Evolutionary conservation across 2,113 vertebrate species (phyloP), one percentile per base, ranked within the genome.

Genomic region (Xiphophorus couchianus): DNA sequence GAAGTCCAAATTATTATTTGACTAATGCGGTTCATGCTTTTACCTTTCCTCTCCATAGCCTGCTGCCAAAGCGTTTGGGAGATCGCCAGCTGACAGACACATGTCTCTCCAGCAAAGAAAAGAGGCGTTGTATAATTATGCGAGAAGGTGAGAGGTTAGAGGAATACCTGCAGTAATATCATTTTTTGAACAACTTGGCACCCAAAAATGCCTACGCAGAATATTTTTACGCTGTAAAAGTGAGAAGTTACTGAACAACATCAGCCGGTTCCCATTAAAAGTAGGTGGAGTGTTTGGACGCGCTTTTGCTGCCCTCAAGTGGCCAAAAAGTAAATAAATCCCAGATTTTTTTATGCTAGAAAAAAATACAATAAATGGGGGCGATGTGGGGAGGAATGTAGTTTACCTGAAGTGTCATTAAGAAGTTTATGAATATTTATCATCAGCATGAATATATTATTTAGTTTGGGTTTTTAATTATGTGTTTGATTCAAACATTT

Each of bases 91-190:
- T 84, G 97, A 97, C 90, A 95, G 98, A 86, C 98, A 99, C 77
- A 90, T 98, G 94, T 98, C 97, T 83, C 92, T 99, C 74, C 97
- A 99, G 87, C 96, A 99, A 73, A 95, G 98, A 80, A 99, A 99
- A 93, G 95, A 95, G 66, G 96, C 95, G 0, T 88, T 99, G 77
- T 98, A 98, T 8, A 96, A 97, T 78, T 97, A 96, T 1, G 98
- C 98, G 64, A 95, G 97, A 93, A 97, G 98, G 98, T 98, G 89
- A 96, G 94, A 25, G 35, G 73, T 80, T 74, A 37, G 7, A 54
- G 7, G 62, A 10, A 13, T 2, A 3, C 60, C 72, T 60, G 12
- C 3, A 44, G 61, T 7, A 27, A 25, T 5, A 70, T 42, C 25
- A 37, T 22, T 5, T 11, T 13, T 17, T 35, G 11, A 58, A 33